Percentiles rank a stretch among this genome's conserved stretches.
These are phyloP conservation scores for Synanthedon vespiformis DNA, from an alignment of 2,888 invertebrate species.

Conservation along the genomic window DNA sequence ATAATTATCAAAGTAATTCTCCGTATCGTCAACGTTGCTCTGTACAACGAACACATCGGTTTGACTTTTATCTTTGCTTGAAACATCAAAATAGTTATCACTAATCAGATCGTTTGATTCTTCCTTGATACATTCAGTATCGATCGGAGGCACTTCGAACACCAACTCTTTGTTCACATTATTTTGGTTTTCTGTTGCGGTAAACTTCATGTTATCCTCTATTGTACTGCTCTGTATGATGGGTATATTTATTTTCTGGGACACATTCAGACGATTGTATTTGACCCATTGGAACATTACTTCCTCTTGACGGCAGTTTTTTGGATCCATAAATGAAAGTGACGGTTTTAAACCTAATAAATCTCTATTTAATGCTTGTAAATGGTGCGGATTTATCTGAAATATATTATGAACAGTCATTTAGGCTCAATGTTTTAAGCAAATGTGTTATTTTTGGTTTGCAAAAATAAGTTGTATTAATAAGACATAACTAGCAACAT, in stretches of 20 bases:
- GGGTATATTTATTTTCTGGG: constrained; percentile 20
- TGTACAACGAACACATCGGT: neutral
- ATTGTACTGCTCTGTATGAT: constrained; percentile 33
- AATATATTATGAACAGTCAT: constrained; percentile 8
- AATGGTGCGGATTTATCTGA: constrained; percentile 35
- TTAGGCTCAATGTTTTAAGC: neutral
- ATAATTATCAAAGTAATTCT: constrained; percentile 15
- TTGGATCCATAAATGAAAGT: constrained; percentile 29
- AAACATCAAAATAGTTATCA: neutral
- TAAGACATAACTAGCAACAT: too few relatives aligned
- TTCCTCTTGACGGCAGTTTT: constrained; percentile 30
- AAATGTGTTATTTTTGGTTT: neutral
- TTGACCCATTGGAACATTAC: constrained; percentile 38
- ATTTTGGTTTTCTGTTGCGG: neutral
- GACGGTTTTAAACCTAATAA: constrained; percentile 26
- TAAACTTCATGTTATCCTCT: constrained; percentile 1
- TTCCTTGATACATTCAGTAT: constrained; percentile 11
- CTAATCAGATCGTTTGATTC: constrained; percentile 5
- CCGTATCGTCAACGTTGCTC: constrained; percentile 13
- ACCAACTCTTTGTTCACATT: constrained; percentile 14
- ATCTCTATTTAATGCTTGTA: constrained; percentile 28
- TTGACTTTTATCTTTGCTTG: neutral
- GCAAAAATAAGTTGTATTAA: too few relatives aligned
- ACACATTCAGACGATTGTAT: constrained; percentile 20
- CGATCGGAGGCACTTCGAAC: constrained; percentile 15